Evolutionary conservation across 1,140 invertebrate species (phyloP), one percentile per base, ranked within the genome.

Genomic region (honey bee (Apis mellifera)): DNA sequence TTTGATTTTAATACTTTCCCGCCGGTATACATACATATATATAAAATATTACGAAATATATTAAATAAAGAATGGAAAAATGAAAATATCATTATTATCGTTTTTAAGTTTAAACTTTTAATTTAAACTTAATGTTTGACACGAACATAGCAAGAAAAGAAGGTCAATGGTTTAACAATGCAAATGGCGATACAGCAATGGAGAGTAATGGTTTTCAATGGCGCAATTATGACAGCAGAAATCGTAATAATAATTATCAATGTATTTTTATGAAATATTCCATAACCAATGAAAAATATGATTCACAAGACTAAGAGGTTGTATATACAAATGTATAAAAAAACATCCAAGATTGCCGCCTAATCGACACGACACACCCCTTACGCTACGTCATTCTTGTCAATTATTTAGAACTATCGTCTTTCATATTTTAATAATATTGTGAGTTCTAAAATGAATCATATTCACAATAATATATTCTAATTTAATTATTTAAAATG

Each of bases 341-440:
- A 75, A 59, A 19, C 50, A 59, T 26, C 54, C 12, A 69, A 69
- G 48, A 73, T 76, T 71, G 76, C 68, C 52, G 55, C 64, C 71
- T 60, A 64, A 60, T 66, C 78, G 69, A 42, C 64, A 50, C 77
- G 86, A 86, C 86, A 87, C 86, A 87, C 86, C 86, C 86, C 85
- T 86, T 70, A 70, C 62, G 82, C 82, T 86, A 87, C 85, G 86
- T 87, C 82, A 87, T 78, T 87, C 82, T 60, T 82, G 78, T 81
- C 82, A 83, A 73, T 79, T 79, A 79, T 52, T 78, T 13, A 17
- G n/a, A 52, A 42, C 11, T 26, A 26, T 64, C 17, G 17, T n/a
- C 19, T 26, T 15, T 85, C 60, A 26, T 54, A 52, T 19, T 32
- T 15, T 4, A 5, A 26, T 52, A 42, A 15, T 52, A 4, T 15